Base-by-base conservation (phyloP, 2,888 invertebrate genomes). In the Agrochola lychnidis region DNA sequence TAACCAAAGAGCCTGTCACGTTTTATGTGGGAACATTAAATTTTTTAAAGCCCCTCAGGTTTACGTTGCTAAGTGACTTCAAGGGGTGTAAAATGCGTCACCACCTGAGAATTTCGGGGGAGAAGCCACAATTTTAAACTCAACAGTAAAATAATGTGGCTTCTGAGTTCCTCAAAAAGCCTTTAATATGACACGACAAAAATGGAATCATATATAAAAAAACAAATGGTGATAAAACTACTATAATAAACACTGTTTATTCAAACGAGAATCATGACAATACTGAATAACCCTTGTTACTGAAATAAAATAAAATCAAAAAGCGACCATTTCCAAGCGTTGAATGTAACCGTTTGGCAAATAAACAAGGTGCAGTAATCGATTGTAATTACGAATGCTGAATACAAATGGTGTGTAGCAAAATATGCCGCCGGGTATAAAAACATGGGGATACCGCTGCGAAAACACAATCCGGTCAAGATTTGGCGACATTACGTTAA, bases 351-450 rank as follows among this genome's bases (percentile, higher is more conserved):
- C 73, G 73, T 84, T 88, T 84, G 63, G 62, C 70, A 70, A 83
- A 82, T 81, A 89, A 90, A 89, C 85, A 88, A 79, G 72, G 68
- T 73, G 78, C 79, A 78, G 85, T 90, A 89, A 93, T 92, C 91
- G 89, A 91, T 91, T 92, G 93, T 93, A 93, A 94, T 94, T 93
- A 91, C 92, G 81, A 87, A 87, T 90, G 73, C 86, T 90, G 88
- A 90, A 91, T 91, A 89, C 88, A 87, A 87, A 91, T 89, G 82
- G 90, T 89, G 88, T 92, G 91, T 93, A 92, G 85, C 89, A 92
- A 93, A 94, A 93, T 89, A 92, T 86, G 90, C 92, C 91, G 78
- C 86, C 88, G 91, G 91, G 86, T 90, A 90, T 78, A 91, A 92
- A 94, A 94, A 94, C 93, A 94, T 85, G 87, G 90, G 95, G 93